Base-by-base conservation (phyloP, 30 jellyfish, hydroid and myxozoan species). In the Hydra vulgaris region DNA sequence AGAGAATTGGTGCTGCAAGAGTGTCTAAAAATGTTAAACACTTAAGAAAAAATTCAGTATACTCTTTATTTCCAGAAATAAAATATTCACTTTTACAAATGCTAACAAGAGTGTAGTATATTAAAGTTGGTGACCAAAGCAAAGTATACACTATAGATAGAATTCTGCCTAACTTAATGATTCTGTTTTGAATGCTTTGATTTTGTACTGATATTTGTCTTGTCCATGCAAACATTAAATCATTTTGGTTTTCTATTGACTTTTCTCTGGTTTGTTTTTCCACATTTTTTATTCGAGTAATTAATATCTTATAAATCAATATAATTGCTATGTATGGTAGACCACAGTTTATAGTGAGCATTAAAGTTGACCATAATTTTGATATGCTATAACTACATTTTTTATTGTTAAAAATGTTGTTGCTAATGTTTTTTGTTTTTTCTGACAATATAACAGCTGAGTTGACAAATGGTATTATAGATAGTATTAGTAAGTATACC, bases 1-100 rank as follows among this genome's bases (percentile, higher is more conserved):
- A 78, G 25, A 78, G 66, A 25, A 78, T 15, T 7, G 85, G 85
- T 15, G 85, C 85, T n/a, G 80, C 85, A n/a, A 78, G 54, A 0
- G 85, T 17, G 23, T 78, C 85, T 25, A 78, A 18, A 25, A 78
- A 78, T 61, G 85, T 77, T 25, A 78, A 8, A 61, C 69, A 78
- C 69, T 78, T 78, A 21, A 61, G 18, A 18, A 66, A 20, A 53
- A 78, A 78, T 17, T 77, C 85, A 78, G 54, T 61, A 40, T 78
- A 78, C 26, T 20, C 25, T 78, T 78, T 77, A 17, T 24, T 52
- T 23, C 20, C 25, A 24, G 85, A 78, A 23, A 53, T 23, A 21
- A 21, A 15, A 7, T 78, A 78, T 15, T 26, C 78, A 61, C 20
- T 15, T 61, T 40, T 21, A 54, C 85, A 78, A 27, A 78, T 23